A percentile compares a stretch with the other conserved stretches of the same genome.
Evolutionary conservation across 1,140 invertebrate genomes (phyloP).

Genomic region (Drosophila arizonae): DNA sequence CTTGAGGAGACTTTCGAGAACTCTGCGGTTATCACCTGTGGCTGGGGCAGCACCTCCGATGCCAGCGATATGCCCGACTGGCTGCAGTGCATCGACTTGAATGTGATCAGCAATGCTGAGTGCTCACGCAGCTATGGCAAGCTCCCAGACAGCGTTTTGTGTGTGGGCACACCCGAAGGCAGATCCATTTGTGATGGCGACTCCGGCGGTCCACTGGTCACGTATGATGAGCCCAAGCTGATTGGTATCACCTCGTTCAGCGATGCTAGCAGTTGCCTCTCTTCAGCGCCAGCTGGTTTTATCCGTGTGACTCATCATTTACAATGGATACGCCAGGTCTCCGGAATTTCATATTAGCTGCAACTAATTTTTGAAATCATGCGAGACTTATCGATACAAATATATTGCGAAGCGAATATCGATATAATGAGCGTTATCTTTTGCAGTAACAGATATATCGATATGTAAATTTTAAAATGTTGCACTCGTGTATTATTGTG

Average conservation of each 20-base stretch:
- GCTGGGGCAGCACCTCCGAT: constrained; percentile 46
- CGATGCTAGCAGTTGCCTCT: constrained; percentile 73
- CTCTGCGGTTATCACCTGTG: constrained; percentile 19
- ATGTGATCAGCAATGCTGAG: constrained; percentile 33
- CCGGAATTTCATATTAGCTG: constrained; percentile 34
- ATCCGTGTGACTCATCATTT: constrained; percentile 82
- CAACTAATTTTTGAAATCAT: background rate
- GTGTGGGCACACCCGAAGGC: constrained; percentile 29
- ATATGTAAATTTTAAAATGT: no score
- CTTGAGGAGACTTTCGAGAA: constrained; percentile 6
- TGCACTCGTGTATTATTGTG: no score
- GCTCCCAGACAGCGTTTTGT: constrained; percentile 33
- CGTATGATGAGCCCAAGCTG: constrained; percentile 12
- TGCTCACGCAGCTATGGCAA: constrained; percentile 32
- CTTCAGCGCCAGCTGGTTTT: constrained; percentile 82
- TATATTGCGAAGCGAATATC: background rate
- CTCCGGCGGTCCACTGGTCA: constrained; percentile 46
- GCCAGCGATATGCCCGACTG: constrained; percentile 32
- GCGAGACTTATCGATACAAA: background rate
- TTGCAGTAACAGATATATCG: no score
- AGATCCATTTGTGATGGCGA: constrained; percentile 45
- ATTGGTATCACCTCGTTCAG: constrained; percentile 83
- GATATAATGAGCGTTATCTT: background rate
- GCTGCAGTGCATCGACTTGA: constrained; percentile 40
- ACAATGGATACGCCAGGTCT: constrained; percentile 37